Evolutionary conservation across 2,888 invertebrate genomes (phyloP).

Genomic region (Sarcophaga variegata): DNA sequence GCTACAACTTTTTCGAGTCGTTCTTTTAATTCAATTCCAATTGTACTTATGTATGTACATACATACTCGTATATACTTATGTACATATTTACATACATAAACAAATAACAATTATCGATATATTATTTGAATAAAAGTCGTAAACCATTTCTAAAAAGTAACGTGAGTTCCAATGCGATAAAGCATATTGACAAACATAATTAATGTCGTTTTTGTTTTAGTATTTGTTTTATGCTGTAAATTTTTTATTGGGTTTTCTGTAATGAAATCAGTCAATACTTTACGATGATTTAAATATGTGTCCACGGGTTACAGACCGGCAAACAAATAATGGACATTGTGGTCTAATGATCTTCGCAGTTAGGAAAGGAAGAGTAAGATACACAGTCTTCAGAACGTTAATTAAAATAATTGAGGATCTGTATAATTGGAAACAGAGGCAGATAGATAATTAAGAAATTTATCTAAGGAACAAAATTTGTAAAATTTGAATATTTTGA

Average conservation of each 20-base stretch:
- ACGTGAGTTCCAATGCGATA: no score
- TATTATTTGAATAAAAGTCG: no score
- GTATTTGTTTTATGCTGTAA: constrained; percentile 7
- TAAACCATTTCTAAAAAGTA: no score
- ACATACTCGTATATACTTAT: no score
- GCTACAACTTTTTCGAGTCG: no score
- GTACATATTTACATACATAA: no score
- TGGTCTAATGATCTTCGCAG: constrained; percentile 36
- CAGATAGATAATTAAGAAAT: background rate
- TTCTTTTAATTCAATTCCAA: no score
- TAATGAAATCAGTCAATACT: constrained; percentile 44
- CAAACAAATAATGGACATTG: constrained; percentile 16
- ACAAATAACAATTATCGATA: no score
- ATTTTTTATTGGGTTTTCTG: background rate
- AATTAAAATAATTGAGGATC: constrained; percentile 39
- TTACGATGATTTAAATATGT: constrained; percentile 52
- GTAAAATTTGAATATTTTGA: background rate
- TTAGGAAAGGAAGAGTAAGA: background rate
- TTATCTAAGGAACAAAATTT: background rate
- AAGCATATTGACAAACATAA: constrained; percentile 34
- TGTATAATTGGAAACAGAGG: background rate
- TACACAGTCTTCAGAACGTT: constrained; percentile 5
- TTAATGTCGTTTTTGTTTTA: constrained; percentile 37
- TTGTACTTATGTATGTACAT: no score
- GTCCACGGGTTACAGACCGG: background rate